Base-by-base conservation (phyloP, 2,888 invertebrate species). In the Megalurothrips usitatus region DNA sequence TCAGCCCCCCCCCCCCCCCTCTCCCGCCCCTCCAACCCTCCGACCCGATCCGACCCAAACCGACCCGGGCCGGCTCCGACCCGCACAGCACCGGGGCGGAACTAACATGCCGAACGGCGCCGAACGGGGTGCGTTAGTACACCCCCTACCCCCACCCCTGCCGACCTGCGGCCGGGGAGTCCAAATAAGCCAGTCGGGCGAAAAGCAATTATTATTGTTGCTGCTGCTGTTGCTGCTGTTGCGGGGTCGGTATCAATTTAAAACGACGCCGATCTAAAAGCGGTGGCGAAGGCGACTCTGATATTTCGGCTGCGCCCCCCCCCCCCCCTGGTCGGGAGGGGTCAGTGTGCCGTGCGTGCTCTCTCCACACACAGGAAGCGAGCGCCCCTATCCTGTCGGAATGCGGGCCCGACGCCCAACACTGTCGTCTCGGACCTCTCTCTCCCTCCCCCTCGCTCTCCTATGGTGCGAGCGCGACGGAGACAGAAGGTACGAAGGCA, bases 191-290 rank as follows among this genome's bases (percentile, higher is more conserved):
- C 68, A 11, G 68, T 68, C 68, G 68, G 68, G n/a, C 68, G n/a
- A 23, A 68, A 68, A 68, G 68, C 68, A 68, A 68, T 68, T 68
- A 68, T 68, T 68, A 68, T 68, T 68, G 68, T 23, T 58, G 58
- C 58, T n/a, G 6, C 19, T n/a, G 10, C 58, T 17, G 58, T 17
- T 58, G 19, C 6, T 43, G n/a, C n/a, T n/a, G n/a, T n/a, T n/a
- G n/a, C 49, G 19, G 52, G 10, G 52, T 68, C n/a, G 6, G 68
- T 68, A 68, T 68, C 68, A 68, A 68, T 68, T 68, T 68, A 23
- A 68, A 68, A 68, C 23, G 68, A 23, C 11, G 23, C 23, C 9
- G 68, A 68, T n/a, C 14, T 43, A 43, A 6, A 6, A 43, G 2
- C 6, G 34, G 34, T 43, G 34, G 34, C 34, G 34, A 6, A 43